Percentiles rank a stretch among this genome's conserved stretches.
These are phyloP conservation scores for Novumbra hubbsi DNA, from an alignment of 2,797 vertebrate species.

Conservation along the genomic window DNA sequence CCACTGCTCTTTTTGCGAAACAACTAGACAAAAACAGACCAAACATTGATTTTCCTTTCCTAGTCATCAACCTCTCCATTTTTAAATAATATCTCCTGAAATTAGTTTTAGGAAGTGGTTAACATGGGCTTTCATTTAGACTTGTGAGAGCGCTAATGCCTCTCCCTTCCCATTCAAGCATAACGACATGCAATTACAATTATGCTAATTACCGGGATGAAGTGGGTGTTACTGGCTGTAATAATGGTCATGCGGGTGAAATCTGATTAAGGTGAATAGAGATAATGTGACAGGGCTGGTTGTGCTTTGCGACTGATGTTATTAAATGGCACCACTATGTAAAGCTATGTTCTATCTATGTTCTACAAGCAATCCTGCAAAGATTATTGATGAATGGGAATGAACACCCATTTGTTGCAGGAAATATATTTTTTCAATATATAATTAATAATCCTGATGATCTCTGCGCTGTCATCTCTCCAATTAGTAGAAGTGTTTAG, in stretches of 20 bases:
- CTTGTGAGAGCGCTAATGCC: neutral
- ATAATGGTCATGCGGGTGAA: constrained; percentile 31
- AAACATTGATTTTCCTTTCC: neutral
- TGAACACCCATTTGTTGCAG: neutral
- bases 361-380: neutral
- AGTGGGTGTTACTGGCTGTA: constrained; percentile 40
- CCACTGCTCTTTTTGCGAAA: too few species aligned
- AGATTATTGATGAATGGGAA: neutral
- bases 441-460: neutral
- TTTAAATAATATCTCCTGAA: neutral
- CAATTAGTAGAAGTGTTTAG: neutral
- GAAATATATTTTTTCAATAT: neutral
- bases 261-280: constrained; percentile 42
- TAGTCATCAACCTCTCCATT: neutral
- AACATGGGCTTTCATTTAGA: neutral
- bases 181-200: constrained; percentile 40
- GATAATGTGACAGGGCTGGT: constrained; percentile 19
- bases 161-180: constrained; percentile 30
- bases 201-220: constrained; percentile 45
- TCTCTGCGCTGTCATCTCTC: neutral
- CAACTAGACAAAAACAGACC: neutral
- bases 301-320: constrained; percentile 24
- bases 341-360: neutral
- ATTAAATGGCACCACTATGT: neutral
- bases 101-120: neutral